phyloP scores from a whole-genome alignment of 2,113 vertebrate species.

The Cyprinodon brontotheroides region DNA sequence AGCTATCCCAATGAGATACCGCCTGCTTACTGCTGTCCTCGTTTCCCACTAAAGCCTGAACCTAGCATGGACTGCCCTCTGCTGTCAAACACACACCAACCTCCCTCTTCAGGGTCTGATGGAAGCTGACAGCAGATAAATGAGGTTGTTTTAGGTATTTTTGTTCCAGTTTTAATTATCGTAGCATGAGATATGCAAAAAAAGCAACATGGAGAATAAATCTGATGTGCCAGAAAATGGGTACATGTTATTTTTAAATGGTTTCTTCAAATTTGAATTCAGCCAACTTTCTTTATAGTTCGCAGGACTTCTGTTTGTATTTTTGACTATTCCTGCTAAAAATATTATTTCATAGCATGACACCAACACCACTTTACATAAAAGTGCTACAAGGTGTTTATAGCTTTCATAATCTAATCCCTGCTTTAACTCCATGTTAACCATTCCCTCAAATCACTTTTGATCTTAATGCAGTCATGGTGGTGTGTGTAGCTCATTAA shows the following conservation, averaged over 20 bases:
- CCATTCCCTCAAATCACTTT: too few relatives aligned
- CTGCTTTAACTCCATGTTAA: too few relatives aligned
- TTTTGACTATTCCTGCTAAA: too few relatives aligned
- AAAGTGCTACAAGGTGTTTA: too few relatives aligned
- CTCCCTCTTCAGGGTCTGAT: slow-evolving; percentile 27
- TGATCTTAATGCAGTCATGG: too few relatives aligned
- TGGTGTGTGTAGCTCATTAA: too few relatives aligned
- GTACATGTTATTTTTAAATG: not conserved
- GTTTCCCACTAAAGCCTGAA: slow-evolving; percentile 27
- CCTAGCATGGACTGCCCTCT: slow-evolving; percentile 56
- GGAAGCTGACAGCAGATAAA: not conserved
- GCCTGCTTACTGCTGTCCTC: slow-evolving; percentile 38
- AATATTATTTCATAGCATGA: too few relatives aligned
- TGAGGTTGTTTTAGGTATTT: slow-evolving; percentile 8
- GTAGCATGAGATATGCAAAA: not conserved
- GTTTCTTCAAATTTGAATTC: too few relatives aligned
- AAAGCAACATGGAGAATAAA: not conserved
- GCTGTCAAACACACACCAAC: slow-evolving; percentile 56
- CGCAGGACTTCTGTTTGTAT: too few relatives aligned
- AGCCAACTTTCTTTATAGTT: too few relatives aligned
- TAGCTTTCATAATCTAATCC: too few relatives aligned
- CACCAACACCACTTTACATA: too few relatives aligned
- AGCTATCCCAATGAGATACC: slow-evolving; percentile 16
- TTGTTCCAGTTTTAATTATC: slow-evolving; percentile 14
- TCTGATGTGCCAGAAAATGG: not conserved